phyloP scores from a whole-genome alignment of 2,797 vertebrate species.

The Luscinia luscinia region DNA sequence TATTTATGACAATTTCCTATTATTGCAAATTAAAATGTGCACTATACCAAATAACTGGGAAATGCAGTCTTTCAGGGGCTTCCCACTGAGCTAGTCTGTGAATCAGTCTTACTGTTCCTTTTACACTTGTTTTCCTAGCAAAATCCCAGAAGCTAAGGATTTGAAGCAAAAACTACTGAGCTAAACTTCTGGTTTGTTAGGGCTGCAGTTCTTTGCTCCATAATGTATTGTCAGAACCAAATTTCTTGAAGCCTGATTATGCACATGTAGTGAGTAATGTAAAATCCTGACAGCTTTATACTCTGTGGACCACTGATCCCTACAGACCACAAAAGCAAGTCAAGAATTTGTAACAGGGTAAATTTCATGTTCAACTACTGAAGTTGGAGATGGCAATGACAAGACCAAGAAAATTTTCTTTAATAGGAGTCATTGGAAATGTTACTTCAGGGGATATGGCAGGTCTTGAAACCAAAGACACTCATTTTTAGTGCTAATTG shows the following conservation, averaged over 20 bases:
- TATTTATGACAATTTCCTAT: neutral
- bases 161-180: neutral
- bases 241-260: neutral
- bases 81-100: neutral
- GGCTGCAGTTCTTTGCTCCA: neutral
- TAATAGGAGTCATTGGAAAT: neutral
- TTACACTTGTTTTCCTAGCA: neutral
- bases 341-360: neutral
- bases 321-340: neutral
- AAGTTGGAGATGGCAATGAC: neutral
- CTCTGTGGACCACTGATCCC: neutral
- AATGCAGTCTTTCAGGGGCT: accelerated
- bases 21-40: neutral
- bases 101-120: neutral
- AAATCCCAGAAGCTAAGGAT: neutral
- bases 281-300: neutral
- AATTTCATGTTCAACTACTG: neutral
- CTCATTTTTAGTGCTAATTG: neutral
- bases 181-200: neutral
- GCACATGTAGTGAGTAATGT: neutral
- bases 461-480: neutral
- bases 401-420: neutral
- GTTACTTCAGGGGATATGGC: neutral
- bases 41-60: neutral
- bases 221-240: neutral